Evolutionary conservation across 2,113 vertebrate genomes (phyloP).

Genomic region (Rynchops niger): DNA sequence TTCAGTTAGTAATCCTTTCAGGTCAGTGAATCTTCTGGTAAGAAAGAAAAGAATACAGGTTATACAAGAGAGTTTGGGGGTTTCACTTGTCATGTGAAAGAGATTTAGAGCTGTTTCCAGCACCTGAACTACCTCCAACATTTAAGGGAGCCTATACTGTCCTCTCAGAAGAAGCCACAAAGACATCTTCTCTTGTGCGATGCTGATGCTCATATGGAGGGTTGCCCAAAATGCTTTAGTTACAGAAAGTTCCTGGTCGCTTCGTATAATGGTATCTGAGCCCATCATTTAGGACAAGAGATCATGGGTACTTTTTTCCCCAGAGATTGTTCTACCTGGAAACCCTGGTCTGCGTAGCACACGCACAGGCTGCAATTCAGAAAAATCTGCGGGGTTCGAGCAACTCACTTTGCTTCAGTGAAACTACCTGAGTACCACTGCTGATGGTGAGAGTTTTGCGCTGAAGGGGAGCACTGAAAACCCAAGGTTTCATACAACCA

Average conservation of each 20-base stretch:
- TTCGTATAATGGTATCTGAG: not conserved
- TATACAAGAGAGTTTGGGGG: not conserved
- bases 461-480: not conserved
- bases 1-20: conserved; percentile 10
- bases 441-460: not conserved
- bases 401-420: not conserved
- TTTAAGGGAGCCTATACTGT: not conserved
- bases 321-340: not conserved
- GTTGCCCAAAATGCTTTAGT: not conserved
- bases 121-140: not conserved
- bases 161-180: not conserved
- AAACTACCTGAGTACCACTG: rapidly evolving
- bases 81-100: not conserved
- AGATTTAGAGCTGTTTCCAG: not conserved
- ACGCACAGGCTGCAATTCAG: not conserved
- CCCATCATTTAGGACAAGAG: not conserved
- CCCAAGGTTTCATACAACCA: not conserved
- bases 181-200: not conserved
- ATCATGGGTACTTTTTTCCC: not conserved
- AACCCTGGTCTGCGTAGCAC: not conserved
- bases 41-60: not conserved
- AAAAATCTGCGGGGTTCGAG: too few species aligned
- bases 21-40: not conserved
- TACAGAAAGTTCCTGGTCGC: not conserved
- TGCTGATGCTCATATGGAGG: not conserved